Evolutionary conservation across 2,888 invertebrate species (phyloP).

Genomic region (Boloria selene): DNA sequence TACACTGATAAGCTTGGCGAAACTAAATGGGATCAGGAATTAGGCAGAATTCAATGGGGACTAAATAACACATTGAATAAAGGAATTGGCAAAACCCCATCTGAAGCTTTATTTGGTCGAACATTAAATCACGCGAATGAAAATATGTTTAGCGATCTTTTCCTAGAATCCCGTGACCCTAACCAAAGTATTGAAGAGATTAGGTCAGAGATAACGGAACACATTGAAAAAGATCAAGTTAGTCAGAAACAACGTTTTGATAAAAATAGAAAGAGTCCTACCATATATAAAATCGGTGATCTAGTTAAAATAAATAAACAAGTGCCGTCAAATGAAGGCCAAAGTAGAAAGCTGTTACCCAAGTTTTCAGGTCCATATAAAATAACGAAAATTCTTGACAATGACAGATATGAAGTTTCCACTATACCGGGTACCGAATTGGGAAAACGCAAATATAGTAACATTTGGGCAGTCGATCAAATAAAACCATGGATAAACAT

Average conservation of each 20-base stretch:
- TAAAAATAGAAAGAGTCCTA: not conserved
- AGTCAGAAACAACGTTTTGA: not conserved
- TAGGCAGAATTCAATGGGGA: slow-evolving; percentile 33
- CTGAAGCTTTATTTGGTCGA: slow-evolving; percentile 34
- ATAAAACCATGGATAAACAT: slow-evolving; percentile 1
- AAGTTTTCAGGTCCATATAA: not conserved
- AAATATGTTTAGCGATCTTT: not conserved
- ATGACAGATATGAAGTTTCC: slow-evolving; percentile 8
- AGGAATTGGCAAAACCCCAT: slow-evolving; percentile 32
- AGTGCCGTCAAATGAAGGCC: not conserved
- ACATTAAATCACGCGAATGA: not conserved
- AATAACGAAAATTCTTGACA: not conserved
- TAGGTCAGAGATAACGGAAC: not conserved
- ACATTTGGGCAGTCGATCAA: slow-evolving; percentile 1
- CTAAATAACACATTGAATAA: slow-evolving; percentile 38
- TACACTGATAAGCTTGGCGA: slow-evolving; percentile 3
- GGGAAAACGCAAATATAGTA: not conserved
- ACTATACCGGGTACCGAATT: not conserved
- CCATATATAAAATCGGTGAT: not conserved
- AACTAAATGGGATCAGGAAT: slow-evolving; percentile 30
- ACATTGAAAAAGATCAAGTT: slow-evolving; percentile 1
- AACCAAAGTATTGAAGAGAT: not conserved
- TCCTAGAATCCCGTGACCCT: not conserved
- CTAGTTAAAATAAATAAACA: not conserved
- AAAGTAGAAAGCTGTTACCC: not conserved